Base-by-base conservation (phyloP, 92 coral and sea anemone genomes). In the Blastomussa wellsi region DNA sequence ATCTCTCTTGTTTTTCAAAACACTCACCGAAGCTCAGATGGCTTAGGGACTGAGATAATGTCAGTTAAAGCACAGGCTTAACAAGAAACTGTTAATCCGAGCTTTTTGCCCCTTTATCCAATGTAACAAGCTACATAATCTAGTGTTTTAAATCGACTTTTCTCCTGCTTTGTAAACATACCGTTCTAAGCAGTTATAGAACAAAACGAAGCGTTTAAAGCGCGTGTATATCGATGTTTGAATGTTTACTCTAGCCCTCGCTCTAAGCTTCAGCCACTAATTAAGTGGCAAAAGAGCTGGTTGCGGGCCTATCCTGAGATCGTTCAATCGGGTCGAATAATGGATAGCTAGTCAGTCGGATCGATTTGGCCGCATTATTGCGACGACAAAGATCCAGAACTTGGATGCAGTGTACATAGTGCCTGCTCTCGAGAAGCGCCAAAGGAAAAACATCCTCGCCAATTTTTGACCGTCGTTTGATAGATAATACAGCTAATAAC, bases 401-500 rank as follows among this genome's bases (percentile, higher is more conserved):
- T 60, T 37, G 60, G 35, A 44, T n/a, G 74, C 42, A 24, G 26
- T 24, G 26, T 24, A 29, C 15, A 48, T n/a, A 7, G 57, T 31
- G 41, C 36, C 31, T 20, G 28, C 26, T 13, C 38, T 51, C 41
- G 16, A 33, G 7, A 39, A 35, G 57, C 53, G 69, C 72, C 78
- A 2, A 24, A 52, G 67, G 74, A 24, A 80, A 55, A 41, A 80
- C 42, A 42, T 68, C 60, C 53, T 90, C 79, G 53, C 32, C 68
- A 78, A 82, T 84, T 88, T 47, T 84, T 86, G 87, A 81, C 66
- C 36, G 87, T 64, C 87, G 89, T 79, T 84, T 85, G 83, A 29
- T 52, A 82, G 60, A 77, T 89, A 92, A 94, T 92, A 88, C 72
- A 49, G 98, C 98, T 94, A 92, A 94, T 94, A 92, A 92, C 57